Base-by-base conservation (phyloP, 2,113 vertebrate genomes). In the Pristiophorus japonicus region DNA sequence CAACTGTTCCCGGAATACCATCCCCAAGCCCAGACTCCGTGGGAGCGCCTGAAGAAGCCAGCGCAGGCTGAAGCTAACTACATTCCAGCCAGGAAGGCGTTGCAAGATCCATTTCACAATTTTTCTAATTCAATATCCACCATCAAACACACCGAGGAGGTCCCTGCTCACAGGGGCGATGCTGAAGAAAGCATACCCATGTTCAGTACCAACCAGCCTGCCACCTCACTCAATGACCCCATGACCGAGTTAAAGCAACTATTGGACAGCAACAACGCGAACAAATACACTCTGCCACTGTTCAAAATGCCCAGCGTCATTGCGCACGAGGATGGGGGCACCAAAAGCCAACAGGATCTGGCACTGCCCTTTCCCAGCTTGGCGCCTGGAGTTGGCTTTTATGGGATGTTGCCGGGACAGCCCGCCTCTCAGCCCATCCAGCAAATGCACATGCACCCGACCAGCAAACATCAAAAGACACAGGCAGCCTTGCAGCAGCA, bases 401-500 rank as follows among this genome's bases (percentile, higher is more conserved):
- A 97, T 34, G 96, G 96, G 75, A 96, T 97, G 95, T 96, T 96
- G 95, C 97, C 98, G 95, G 97, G 97, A 95, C 98, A 98, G 38
- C 98, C 97, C 84, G 96, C 97, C 95, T 96, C 95, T 0, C 96
- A 95, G 0, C 93, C 96, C 0, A 12, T 96, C 0, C 94, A 96
- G 0, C 97, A 98, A 95, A 96, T 97, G 4, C 62, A 93, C 3
- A 42, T 70, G 66, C 0, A 90, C 30, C 97, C 38, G 42, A 34
- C 16, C 42, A 95, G 96, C 88, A 81, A 98, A 95, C 98, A 98
- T 96, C 98, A 98, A 97, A 98, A 98, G 96, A 98, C 99, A 91
- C 99, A 99, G 98, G 98, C 98, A 95, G 98, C 98, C 95, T 97
- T 99, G 96, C 99, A 99, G 97, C 99, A 99, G 95, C 99, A 99